Base-by-base conservation (phyloP, 2,888 invertebrate species). In the Dexiosoma caninum region DNA sequence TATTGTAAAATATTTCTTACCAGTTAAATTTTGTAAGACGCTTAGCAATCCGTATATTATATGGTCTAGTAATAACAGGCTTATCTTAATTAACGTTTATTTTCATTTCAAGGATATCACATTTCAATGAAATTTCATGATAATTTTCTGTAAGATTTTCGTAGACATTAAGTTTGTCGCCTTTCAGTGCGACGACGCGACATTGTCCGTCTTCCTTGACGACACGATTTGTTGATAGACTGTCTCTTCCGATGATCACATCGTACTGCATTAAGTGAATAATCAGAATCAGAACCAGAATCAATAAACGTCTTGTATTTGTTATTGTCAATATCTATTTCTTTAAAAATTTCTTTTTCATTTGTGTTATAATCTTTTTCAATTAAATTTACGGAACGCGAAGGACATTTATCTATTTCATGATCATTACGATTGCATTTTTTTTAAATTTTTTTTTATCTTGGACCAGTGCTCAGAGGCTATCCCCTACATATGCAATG, bases 11-110 rank as follows among this genome's bases (percentile, higher is more conserved):
- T 70, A 70, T 19, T 78, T 76, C 55, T 59, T 80, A 53, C 71
- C 71, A 69, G 90, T 88, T 0, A 90, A 74, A 1, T 84, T 84
- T 0, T 87, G 86, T 8, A 89, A 23, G 7, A 79, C 79, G 76
- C 42, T 76, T 77, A 6, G 77, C 55, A 21, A 82, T 67, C 8
- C 78, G 78, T 19, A 81, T 77, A 9, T 53, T 23, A 35, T 79
- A 81, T 8, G 60, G 69, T 0, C 70, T 74, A 10, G 60, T 53
- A 0, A 53, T 42, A 4, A 76, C 30, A 10, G 74, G 74, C 40
- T 74, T 82, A 0, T 30, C 14, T 3, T 59, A 62, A 12, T 44
- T 67, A 14, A 71, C 19, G 8, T 35, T 14, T n/a, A 79, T 81
- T 2, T 78, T 19, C 72, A 81, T 81, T 66, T 81, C 78, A 1